These are phyloP conservation scores for Proteles cristata DNA, from an alignment of 2,113 vertebrate genomes.

Conservation along the genomic window DNA sequence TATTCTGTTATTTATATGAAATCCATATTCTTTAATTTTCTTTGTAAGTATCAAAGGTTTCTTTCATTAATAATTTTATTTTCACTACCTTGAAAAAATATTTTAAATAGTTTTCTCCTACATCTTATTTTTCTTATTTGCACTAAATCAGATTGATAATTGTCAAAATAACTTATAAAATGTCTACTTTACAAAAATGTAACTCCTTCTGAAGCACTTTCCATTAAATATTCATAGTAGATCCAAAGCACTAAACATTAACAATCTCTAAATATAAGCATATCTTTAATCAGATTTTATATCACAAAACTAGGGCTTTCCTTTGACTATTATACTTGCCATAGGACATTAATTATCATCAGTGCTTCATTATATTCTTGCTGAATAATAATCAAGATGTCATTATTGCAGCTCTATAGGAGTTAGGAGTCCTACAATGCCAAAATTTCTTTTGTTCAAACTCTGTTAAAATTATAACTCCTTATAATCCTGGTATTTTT, in stretches of 20 bases:
- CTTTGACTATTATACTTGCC: slow-evolving; percentile 31
- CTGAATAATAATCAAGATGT: slow-evolving; percentile 43
- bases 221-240: slow-evolving; percentile 49
- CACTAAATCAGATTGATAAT: slow-evolving; percentile 50
- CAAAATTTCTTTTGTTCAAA: slow-evolving; percentile 76
- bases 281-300: slow-evolving; percentile 17
- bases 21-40: slow-evolving; percentile 66
- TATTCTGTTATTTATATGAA: slow-evolving; percentile 63
- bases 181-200: slow-evolving; percentile 54
- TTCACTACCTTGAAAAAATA: slow-evolving; percentile 59
- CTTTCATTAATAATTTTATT: slow-evolving; percentile 60
- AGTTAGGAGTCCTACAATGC: slow-evolving; percentile 57
- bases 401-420: slow-evolving; percentile 46
- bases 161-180: slow-evolving; percentile 64
- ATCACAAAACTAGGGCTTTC: slow-evolving; percentile 45
- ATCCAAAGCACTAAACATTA: slow-evolving; percentile 51
- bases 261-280: slow-evolving; percentile 38
- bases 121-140: slow-evolving; percentile 62
- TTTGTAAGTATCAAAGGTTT: slow-evolving; percentile 59
- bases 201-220: slow-evolving; percentile 69
- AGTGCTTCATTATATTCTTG: slow-evolving; percentile 63
- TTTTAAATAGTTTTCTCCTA: slow-evolving; percentile 68
- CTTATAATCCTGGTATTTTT: slow-evolving; percentile 81
- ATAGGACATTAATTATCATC: slow-evolving; percentile 11
- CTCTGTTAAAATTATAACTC: slow-evolving; percentile 81